These are phyloP conservation scores for Lycia hirtaria DNA, from an alignment of 2,888 invertebrate genomes.

Conservation along the genomic window DNA sequence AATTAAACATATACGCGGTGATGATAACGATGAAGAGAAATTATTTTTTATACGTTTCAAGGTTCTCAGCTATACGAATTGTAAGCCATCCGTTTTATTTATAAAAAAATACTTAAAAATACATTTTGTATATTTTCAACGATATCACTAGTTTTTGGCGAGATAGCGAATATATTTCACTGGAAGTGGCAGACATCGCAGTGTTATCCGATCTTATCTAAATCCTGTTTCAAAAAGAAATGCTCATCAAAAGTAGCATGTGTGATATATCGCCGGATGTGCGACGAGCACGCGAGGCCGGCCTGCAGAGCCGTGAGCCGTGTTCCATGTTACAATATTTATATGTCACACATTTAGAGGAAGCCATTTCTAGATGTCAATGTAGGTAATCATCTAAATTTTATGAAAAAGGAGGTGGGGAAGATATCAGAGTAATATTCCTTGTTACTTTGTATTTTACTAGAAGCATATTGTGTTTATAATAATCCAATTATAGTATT, in stretches of 20 bases:
- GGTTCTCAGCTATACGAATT: no score
- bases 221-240: constrained; percentile 19
- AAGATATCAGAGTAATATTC: no score
- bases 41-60: no score
- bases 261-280: constrained; percentile 43
- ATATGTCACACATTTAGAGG: constrained; percentile 43
- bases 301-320: constrained; percentile 47
- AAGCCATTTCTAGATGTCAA: constrained; percentile 43
- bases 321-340: constrained; percentile 54
- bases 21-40: no score
- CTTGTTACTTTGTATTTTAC: no score
- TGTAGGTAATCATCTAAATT: constrained; percentile 25
- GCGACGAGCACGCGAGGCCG: constrained; percentile 52
- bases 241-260: constrained; percentile 32
- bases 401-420: constrained; percentile 7
- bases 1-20: no score
- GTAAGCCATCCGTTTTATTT: no score
- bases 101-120: no score
- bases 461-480: no score
- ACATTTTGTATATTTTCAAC: no score
- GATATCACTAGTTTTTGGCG: no score
- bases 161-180: no score
- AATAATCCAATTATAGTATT: neutral
- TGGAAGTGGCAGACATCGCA: neutral
- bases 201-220: constrained; percentile 15